A percentile compares a stretch with the other conserved stretches of the same genome.
phyloP scores from a whole-genome alignment of 2,113 vertebrate species.

The Ariopsis seemanni region DNA sequence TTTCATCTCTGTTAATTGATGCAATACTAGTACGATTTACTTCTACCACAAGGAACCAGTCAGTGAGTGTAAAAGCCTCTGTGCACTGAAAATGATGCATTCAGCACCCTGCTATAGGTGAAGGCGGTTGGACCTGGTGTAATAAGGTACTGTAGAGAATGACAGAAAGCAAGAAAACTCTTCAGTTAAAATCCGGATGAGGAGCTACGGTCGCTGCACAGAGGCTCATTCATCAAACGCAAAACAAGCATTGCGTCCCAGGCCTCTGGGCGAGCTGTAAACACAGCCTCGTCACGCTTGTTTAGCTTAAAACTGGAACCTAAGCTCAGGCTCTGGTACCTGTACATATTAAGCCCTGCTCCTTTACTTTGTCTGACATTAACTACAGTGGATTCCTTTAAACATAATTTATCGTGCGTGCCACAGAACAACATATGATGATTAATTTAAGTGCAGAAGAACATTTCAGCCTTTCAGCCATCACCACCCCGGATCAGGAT shows the following conservation, averaged over 20 bases:
- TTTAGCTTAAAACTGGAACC: constrained; percentile 49
- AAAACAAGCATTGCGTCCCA: constrained; percentile 46
- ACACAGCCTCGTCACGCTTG: constrained; percentile 35
- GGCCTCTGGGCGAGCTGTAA: constrained; percentile 28
- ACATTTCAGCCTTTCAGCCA: no score
- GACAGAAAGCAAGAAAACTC: constrained; percentile 38
- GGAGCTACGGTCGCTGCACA: constrained; percentile 42
- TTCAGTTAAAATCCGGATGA: constrained; percentile 60
- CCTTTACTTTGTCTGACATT: no score
- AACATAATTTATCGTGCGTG: no score
- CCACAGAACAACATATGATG: no score
- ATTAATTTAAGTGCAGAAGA: no score
- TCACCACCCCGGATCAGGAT: not conserved
- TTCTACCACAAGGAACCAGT: not conserved
- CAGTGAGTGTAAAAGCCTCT: not conserved
- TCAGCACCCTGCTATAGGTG: constrained; percentile 25
- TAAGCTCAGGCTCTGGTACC: not conserved
- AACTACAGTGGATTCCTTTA: no score
- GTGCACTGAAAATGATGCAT: not conserved
- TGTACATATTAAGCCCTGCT: no score
- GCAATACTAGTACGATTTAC: not conserved
- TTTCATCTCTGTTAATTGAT: not conserved
- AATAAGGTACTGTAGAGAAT: constrained; percentile 12
- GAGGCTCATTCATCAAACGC: constrained; percentile 57
- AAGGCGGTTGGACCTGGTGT: constrained; percentile 6